These are phyloP conservation scores for Sitophilus oryzae DNA, from an alignment of 1,140 invertebrate species.

Conservation along the genomic window DNA sequence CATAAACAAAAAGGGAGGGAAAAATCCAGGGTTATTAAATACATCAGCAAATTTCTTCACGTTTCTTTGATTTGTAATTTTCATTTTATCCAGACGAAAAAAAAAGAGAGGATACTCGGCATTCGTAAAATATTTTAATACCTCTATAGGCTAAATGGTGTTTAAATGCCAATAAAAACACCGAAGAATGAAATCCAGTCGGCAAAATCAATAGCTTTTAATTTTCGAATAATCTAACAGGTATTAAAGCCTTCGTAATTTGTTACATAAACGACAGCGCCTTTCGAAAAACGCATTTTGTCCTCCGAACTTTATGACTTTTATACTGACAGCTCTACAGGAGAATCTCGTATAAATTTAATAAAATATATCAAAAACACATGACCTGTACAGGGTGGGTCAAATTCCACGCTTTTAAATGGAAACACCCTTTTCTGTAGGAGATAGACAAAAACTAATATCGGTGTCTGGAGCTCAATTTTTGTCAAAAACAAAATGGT, in stretches of 20 bases:
- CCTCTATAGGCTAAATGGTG: neutral
- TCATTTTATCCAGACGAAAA: neutral
- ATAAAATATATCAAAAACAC: too few relatives aligned
- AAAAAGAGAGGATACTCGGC: neutral
- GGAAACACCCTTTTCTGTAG: too few relatives aligned
- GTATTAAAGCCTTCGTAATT: neutral
- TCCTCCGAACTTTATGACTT: neutral
- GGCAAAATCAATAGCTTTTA: neutral
- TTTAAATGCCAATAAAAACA: neutral
- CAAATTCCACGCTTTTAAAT: too few relatives aligned
- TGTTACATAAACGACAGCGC: neutral
- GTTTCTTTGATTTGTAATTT: neutral
- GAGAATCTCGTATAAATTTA: neutral
- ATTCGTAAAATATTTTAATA: neutral
- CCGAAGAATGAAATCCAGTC: neutral
- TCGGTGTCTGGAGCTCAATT: too few relatives aligned
- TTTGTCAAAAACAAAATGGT: too few relatives aligned
- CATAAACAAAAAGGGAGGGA: too few relatives aligned
- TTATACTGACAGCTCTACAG: neutral
- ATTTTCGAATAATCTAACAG: neutral
- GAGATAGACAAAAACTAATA: too few relatives aligned
- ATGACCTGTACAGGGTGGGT: too few relatives aligned
- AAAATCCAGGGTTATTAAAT: too few relatives aligned
- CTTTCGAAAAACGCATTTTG: neutral
- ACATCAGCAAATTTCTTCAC: too few relatives aligned